phyloP scores from a whole-genome alignment of 2,888 invertebrate genomes.

The Euclidia mi region DNA sequence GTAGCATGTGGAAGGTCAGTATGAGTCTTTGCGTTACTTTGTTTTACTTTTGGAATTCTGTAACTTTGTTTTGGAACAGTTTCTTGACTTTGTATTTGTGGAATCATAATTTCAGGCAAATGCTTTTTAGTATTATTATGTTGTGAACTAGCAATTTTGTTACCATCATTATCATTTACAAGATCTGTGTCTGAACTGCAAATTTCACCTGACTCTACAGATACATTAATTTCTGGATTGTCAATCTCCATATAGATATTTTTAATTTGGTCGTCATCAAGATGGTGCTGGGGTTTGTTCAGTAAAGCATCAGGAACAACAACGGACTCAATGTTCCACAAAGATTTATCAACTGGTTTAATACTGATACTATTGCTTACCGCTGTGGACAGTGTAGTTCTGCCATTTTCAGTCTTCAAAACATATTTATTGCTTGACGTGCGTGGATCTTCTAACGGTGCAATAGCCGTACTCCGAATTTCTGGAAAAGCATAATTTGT shows the following conservation, averaged over 20 bases:
- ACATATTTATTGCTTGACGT: conserved; percentile 70
- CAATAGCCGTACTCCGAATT: conserved; percentile 68
- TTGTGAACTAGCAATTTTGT: conserved; percentile 13
- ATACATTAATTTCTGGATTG: conserved; percentile 56
- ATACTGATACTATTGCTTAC: conserved; percentile 66
- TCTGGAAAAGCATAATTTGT: conserved; percentile 64
- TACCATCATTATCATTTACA: conserved; percentile 26
- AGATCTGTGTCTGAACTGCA: conserved; percentile 2
- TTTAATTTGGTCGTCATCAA: conserved; percentile 54
- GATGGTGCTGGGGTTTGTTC: conserved; percentile 39
- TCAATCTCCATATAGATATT: conserved; percentile 67
- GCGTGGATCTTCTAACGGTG: conserved; percentile 76
- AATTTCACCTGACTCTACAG: conserved; percentile 69
- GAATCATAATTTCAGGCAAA: conserved; percentile 21
- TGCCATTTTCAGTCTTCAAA: conserved; percentile 60
- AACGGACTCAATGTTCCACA: conserved; percentile 62
- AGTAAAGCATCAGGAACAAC: conserved; percentile 67
- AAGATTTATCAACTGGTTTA: conserved; percentile 59
- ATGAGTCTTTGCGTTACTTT: conserved; percentile 9
- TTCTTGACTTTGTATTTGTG: conserved; percentile 14
- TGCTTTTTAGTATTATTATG: conserved; percentile 1
- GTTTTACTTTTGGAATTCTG: conserved; percentile 60
- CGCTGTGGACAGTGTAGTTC: conserved; percentile 59
- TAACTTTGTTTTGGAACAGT: conserved; percentile 28
- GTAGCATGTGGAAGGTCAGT: background rate